A percentile compares a stretch with the other conserved stretches of the same genome.
Evolutionary conservation across 1,140 invertebrate species (phyloP).

Genomic region (Octopus bimaculoides): DNA sequence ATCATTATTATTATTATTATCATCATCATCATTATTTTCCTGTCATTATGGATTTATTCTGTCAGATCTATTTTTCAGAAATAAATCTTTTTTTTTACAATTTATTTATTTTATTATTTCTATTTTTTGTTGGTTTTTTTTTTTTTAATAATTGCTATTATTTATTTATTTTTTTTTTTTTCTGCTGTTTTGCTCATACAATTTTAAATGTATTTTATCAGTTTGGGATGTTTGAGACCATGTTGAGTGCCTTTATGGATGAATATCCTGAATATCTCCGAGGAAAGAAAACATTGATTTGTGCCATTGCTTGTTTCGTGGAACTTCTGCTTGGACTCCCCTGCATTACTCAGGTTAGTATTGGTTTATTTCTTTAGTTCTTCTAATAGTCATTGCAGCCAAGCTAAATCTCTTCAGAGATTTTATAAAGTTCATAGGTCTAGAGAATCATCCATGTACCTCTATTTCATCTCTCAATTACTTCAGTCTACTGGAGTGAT

Average conservation of each 20-base stretch:
- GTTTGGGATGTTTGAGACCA: conserved; percentile 56
- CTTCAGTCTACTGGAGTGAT: no score
- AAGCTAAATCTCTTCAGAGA: no score
- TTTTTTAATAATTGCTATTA: not conserved
- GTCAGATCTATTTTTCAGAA: no score
- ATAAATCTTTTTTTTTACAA: no score
- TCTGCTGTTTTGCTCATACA: not conserved
- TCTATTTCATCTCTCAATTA: no score
- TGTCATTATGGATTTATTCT: not conserved
- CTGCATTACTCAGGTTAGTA: conserved; percentile 43
- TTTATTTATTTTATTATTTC: not conserved
- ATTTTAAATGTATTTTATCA: conserved; percentile 28
- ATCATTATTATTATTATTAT: not conserved
- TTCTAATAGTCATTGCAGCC: no score
- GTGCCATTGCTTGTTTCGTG: conserved; percentile 36
- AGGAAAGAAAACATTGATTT: conserved; percentile 37
- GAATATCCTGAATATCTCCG: conserved; percentile 42
- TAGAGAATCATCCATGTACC: no score
- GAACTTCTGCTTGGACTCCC: conserved; percentile 45
- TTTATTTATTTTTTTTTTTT: not conserved
- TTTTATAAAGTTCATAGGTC: no score
- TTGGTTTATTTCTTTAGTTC: not conserved
- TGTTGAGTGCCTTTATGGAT: conserved; percentile 47
- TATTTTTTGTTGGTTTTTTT: not conserved
- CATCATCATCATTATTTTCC: not conserved